Evolutionary conservation across 2,888 invertebrate genomes (phyloP).

Genomic region (Dastarcus helophoroides): DNA sequence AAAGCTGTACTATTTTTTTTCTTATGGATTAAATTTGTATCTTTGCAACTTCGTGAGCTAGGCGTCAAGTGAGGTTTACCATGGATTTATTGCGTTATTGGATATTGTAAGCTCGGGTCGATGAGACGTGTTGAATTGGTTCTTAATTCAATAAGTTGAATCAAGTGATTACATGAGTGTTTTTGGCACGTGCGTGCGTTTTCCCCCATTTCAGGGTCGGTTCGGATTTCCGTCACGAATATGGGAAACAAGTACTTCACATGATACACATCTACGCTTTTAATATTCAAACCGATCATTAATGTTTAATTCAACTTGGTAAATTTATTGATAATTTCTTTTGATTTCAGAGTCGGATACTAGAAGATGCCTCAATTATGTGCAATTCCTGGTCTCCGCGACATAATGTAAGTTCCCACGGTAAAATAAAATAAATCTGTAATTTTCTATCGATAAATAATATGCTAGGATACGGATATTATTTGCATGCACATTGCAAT

Average conservation of each 20-base stretch:
- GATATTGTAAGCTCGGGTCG: slow-evolving; percentile 7
- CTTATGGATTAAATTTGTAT: too few relatives aligned
- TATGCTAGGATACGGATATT: too few relatives aligned
- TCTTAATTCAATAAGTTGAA: slow-evolving; percentile 18
- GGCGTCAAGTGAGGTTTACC: too few relatives aligned
- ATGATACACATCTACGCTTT: too few relatives aligned
- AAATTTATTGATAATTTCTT: not conserved
- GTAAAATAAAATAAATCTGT: too few relatives aligned
- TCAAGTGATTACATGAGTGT: slow-evolving; percentile 17
- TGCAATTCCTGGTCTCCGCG: slow-evolving; percentile 87
- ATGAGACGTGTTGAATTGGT: slow-evolving; percentile 6
- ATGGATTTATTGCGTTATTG: too few relatives aligned
- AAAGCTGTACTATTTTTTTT: too few relatives aligned
- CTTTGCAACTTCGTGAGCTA: too few relatives aligned
- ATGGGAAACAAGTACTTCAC: slow-evolving; percentile 9
- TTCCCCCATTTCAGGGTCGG: slow-evolving; percentile 11
- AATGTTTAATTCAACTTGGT: not conserved
- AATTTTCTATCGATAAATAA: too few relatives aligned
- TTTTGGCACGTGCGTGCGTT: slow-evolving; percentile 18
- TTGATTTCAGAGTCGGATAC: slow-evolving; percentile 71
- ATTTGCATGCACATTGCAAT: too few relatives aligned
- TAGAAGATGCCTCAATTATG: slow-evolving; percentile 83
- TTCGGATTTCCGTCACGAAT: too few relatives aligned
- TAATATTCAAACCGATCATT: not conserved
- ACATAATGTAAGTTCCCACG: slow-evolving; percentile 79